Conservation (phyloP, 2,888 invertebrate species). For the Cryptus armator region DNA sequence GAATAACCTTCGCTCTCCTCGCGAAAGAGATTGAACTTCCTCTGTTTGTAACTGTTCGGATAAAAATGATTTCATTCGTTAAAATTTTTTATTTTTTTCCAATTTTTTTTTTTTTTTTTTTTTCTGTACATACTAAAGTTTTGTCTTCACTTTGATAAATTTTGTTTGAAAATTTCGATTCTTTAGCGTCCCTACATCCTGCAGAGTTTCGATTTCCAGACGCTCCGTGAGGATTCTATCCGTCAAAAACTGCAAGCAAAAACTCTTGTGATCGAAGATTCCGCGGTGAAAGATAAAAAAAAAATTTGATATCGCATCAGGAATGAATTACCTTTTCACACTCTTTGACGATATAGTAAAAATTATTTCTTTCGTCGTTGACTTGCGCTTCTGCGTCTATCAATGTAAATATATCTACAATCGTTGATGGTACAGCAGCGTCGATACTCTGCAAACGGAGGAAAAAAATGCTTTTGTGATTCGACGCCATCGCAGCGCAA, state of each 20-base stretch:
- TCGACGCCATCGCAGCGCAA: not conserved
- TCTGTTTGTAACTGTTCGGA: slow-evolving; percentile 97
- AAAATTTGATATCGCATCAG: no score
- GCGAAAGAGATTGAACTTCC: slow-evolving; percentile 98
- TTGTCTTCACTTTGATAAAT: slow-evolving; percentile 99
- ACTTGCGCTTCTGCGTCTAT: slow-evolving; percentile 93
- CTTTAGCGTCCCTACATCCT: slow-evolving; percentile 95
- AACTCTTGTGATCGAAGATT: slow-evolving; percentile 29
- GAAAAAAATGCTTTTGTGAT: not conserved
- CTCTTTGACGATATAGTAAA: slow-evolving; percentile 92
- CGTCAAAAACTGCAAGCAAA: slow-evolving; percentile 88
- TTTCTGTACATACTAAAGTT: slow-evolving; percentile 94
- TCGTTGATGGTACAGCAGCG: slow-evolving; percentile 92
- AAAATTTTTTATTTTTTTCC: not conserved
- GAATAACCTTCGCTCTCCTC: slow-evolving; percentile 99
- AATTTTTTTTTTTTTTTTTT: not conserved
- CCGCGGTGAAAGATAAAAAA: no score
- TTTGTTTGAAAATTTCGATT: slow-evolving; percentile 96
- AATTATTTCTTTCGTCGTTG: slow-evolving; percentile 91
- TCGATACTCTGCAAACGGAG: slow-evolving; percentile 89
- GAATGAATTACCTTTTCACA: slow-evolving; percentile 89
- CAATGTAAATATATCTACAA: slow-evolving; percentile 94
- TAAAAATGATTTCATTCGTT: not conserved
- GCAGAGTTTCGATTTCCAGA: slow-evolving; percentile 96
- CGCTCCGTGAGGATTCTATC: slow-evolving; percentile 96